These are phyloP conservation scores for Theristicus caerulescens DNA, from an alignment of 2,113 vertebrate species.

Conservation along the genomic window DNA sequence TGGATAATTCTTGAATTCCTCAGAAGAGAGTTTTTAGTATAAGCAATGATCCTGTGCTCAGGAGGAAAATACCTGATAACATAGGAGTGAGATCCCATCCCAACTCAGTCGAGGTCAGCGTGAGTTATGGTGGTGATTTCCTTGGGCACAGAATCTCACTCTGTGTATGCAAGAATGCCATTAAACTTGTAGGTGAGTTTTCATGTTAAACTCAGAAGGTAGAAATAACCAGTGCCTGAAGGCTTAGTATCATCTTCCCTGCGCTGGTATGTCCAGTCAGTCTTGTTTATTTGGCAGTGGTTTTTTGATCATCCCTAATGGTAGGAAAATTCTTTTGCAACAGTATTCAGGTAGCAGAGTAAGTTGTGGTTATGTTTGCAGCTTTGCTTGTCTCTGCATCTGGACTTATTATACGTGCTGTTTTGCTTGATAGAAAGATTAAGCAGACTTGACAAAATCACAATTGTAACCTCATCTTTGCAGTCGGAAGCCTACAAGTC, in stretches of 20 bases:
- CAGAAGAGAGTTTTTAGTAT: background rate
- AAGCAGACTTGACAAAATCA: background rate
- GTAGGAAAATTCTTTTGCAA: background rate
- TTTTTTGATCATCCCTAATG: background rate
- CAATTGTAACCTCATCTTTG: background rate
- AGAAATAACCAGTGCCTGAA: background rate
- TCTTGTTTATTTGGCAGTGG: background rate
- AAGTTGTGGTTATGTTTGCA: background rate
- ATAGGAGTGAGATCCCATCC: background rate
- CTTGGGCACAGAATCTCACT: background rate
- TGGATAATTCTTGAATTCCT: background rate
- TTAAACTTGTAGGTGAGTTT: background rate
- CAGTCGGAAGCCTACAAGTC: background rate
- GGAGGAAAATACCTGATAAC: background rate
- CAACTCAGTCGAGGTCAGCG: rapidly evolving
- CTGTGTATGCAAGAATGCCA: background rate
- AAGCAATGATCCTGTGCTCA: background rate
- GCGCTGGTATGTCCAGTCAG: rapidly evolving
- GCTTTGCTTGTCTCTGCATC: background rate
- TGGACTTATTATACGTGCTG: background rate
- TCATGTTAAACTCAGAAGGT: background rate
- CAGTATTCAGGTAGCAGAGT: background rate
- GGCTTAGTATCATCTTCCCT: background rate
- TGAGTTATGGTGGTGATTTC: background rate
- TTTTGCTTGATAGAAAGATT: background rate